Evolutionary conservation across 2,113 vertebrate genomes (phyloP).

Genomic region (Stigmatopora nigra): DNA sequence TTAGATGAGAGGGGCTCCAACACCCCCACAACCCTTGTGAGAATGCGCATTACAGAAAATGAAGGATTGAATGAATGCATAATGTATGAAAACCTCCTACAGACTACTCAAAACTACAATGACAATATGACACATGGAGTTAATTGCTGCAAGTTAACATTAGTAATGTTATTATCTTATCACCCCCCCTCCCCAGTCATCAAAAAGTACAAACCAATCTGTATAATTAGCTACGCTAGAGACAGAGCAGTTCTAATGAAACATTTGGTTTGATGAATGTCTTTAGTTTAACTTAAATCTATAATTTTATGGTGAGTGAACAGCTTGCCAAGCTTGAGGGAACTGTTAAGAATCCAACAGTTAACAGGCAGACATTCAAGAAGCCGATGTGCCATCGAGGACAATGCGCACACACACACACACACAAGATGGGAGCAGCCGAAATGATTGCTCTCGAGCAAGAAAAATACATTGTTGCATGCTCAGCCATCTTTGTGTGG

Average conservation of each 20-base stretch:
- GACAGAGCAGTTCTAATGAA: conserved; percentile 15
- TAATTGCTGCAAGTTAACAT: conserved; percentile 13
- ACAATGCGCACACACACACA: conserved; percentile 7
- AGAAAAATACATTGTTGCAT: conserved; percentile 27
- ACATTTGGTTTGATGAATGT: conserved; percentile 18
- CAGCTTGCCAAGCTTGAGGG: conserved; percentile 33
- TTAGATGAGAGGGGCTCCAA: too few species aligned
- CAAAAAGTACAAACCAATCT: conserved; percentile 26
- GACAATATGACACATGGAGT: neutral
- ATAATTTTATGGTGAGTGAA: conserved; percentile 33
- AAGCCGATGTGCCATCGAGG: conserved; percentile 34
- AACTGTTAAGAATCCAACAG: conserved; percentile 40
- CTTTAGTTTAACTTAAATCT: conserved; percentile 27
- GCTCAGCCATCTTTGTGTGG: conserved; percentile 8
- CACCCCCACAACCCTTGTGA: too few species aligned
- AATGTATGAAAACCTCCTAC: neutral
- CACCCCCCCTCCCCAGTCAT: conserved; percentile 14
- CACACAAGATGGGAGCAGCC: neutral
- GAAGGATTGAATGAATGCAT: neutral
- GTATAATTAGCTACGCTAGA: conserved; percentile 15
- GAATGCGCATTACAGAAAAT: too few species aligned
- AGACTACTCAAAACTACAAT: neutral
- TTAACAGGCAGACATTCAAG: conserved; percentile 38
- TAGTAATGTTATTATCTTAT: conserved; percentile 13
- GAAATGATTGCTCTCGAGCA: conserved; percentile 7